These are phyloP conservation scores for Montipora efflorescens DNA, from an alignment of 64 coral and sea anemone species.

Conservation along the genomic window DNA sequence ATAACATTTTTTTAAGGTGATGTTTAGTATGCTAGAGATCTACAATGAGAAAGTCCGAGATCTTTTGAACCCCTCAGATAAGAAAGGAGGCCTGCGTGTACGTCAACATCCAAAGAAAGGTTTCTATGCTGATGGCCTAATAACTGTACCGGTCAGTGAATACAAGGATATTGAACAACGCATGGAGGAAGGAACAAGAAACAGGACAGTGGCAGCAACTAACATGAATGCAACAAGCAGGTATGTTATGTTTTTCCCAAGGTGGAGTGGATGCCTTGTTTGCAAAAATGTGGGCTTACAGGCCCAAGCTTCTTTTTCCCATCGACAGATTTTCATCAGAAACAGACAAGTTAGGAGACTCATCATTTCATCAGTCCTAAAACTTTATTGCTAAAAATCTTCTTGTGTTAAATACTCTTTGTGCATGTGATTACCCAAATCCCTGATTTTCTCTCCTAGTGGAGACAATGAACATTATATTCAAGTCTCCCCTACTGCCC, in stretches of 20 bases:
- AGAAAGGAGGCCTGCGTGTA: conserved; percentile 76
- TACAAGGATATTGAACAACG: conserved; percentile 79
- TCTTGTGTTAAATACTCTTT: no score
- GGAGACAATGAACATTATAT: no score
- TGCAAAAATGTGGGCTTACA: no score
- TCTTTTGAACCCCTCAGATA: conserved; percentile 79
- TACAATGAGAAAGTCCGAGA: conserved; percentile 96
- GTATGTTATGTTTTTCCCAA: conserved; percentile 1
- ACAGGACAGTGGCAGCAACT: conserved; percentile 89
- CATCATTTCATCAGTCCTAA: no score
- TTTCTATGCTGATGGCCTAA: conserved; percentile 84
- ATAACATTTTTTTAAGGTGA: conserved; percentile 50
- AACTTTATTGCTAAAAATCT: no score
- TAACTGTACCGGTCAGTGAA: conserved; percentile 66
- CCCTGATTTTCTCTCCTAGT: no score
- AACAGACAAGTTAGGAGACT: no score
- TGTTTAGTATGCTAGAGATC: conserved; percentile 97
- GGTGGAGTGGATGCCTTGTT: no score
- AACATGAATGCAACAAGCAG: conserved; percentile 98
- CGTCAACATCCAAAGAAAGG: conserved; percentile 93
- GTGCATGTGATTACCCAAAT: no score
- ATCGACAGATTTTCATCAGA: no score
- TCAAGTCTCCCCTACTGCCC: no score
- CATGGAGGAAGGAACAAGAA: conserved; percentile 89
- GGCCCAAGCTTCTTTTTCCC: no score